Evolutionary conservation across 2,113 vertebrate species (phyloP).

Genomic region (Psittacula cyanocephala): DNA sequence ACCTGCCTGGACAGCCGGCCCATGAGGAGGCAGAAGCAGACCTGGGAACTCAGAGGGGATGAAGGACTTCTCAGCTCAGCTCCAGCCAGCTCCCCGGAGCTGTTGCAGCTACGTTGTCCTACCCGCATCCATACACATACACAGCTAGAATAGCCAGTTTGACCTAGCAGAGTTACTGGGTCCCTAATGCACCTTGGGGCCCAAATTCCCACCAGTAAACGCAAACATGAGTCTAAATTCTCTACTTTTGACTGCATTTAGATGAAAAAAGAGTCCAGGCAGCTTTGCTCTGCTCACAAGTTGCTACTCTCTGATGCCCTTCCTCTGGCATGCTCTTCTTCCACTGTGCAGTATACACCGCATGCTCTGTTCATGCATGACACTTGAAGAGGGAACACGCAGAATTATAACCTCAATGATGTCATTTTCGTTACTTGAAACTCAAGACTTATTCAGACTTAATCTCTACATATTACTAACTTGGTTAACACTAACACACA

Average conservation of each 20-base stretch:
- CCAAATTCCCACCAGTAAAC: neutral
- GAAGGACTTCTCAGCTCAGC: neutral
- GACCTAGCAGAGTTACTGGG: neutral
- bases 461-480: neutral
- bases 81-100: neutral
- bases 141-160: neutral
- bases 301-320: neutral
- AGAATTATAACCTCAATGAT: neutral
- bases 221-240: neutral
- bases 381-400: neutral
- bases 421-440: neutral
- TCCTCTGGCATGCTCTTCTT: neutral
- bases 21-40: neutral
- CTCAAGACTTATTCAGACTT: neutral
- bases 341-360: accelerated
- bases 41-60: neutral
- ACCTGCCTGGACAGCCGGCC: neutral
- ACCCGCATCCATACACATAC: neutral
- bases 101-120: accelerated
- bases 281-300: neutral
- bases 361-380: neutral
- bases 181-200: neutral
- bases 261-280: neutral
- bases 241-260: neutral
- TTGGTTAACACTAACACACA: neutral